Evolutionary conservation across 2,113 vertebrate species (phyloP), one percentile per base, ranked within the genome.

Genomic region (Tautogolabrus adspersus): DNA sequence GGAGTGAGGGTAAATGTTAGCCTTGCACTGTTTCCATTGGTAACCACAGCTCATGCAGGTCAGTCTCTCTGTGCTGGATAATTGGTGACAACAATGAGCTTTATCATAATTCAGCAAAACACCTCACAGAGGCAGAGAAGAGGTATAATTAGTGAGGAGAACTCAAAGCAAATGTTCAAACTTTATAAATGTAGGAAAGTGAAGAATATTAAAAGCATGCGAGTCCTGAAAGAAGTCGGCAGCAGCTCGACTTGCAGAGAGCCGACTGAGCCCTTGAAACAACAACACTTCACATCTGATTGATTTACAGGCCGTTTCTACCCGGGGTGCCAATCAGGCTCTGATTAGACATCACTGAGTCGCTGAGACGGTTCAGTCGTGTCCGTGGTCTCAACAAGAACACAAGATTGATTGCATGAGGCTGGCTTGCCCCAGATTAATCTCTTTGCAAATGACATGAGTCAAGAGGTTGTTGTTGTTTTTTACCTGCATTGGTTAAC

Each of bases 1-100:
- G 83, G 84, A 81, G 79, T 68, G 87, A 91, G 84, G 84, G 88
- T 85, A 90, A 90, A 93, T 86, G 88, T 92, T 90, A 89, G 88
- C 87, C 88, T 84, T 88, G 78, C 76, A 82, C 89, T 79, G 92
- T 93, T 91, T 91, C 89, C 93, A 93, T 93, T 90, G 90, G 93
- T 91, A 90, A 94, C 91, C 78, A 59, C 80, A 8, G 89, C 81
- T 75, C 73, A 75, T 84, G 78, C 82, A 77, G 87, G 87, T 91
- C 89, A 88, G 67, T 73, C 80, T 77, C 47, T 72, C 71, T 72
- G 0, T 76, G 71, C 74, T 63, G 68, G 72, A 72, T 87, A 91
- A 89, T 87, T 87, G 75, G 77, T 51, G 64, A 81, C 79, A 87
- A 89, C 77, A 87, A 79, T 75, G 82, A 61, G 62, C 75, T 83